A percentile compares a stretch with the other conserved stretches of the same genome.
Evolutionary conservation across 2,797 vertebrate species (phyloP).

Genomic region (Microhierax caerulescens): DNA sequence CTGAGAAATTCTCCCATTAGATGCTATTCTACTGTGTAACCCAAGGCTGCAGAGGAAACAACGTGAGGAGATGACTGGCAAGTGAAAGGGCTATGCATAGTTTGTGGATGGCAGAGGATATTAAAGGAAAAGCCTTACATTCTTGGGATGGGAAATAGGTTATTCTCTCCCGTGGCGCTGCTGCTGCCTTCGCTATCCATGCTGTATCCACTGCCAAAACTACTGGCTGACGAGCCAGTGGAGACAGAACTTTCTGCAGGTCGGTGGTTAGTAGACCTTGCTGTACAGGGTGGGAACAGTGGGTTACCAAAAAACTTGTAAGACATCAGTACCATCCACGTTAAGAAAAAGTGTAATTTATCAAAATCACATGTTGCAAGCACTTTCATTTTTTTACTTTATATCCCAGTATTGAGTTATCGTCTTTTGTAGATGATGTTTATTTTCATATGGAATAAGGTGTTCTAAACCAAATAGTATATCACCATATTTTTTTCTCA

Average conservation of each 20-base stretch:
- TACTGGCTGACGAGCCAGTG: slow-evolving; percentile 88
- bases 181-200: slow-evolving; percentile 87
- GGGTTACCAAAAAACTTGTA: background rate
- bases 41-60: background rate
- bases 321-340: background rate
- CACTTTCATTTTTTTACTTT: background rate
- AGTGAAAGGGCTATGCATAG: background rate
- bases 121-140: slow-evolving; percentile 83
- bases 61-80: background rate
- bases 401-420: background rate
- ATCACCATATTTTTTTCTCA: background rate
- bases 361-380: slow-evolving; percentile 10
- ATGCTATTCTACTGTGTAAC: background rate
- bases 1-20: background rate
- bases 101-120: background rate
- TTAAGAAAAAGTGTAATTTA: background rate
- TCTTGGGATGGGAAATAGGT: slow-evolving; percentile 92
- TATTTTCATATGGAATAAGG: background rate
- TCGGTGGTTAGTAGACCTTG: slow-evolving; percentile 84
- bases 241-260: slow-evolving; percentile 87
- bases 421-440: background rate
- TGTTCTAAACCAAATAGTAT: background rate
- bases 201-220: slow-evolving; percentile 88
- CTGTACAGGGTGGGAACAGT: slow-evolving; percentile 80
- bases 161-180: slow-evolving; percentile 88